These are phyloP conservation scores for Corythoichthys intestinalis DNA, from an alignment of 2,113 vertebrate species.

Conservation along the genomic window DNA sequence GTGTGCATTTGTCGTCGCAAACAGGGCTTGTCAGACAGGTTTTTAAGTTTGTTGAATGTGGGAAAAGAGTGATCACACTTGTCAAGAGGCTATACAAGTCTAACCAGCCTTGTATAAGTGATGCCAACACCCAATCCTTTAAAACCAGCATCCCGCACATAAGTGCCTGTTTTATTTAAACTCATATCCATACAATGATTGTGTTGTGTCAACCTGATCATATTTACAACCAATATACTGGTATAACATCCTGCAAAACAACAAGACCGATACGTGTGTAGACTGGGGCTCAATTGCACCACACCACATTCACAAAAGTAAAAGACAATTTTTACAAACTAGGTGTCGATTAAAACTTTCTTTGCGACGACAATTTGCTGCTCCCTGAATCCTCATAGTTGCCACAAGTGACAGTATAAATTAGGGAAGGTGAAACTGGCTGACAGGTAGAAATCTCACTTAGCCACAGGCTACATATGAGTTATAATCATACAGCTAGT, in stretches of 20 bases:
- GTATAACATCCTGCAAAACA: neutral
- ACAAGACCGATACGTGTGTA: neutral
- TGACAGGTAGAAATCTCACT: conserved; percentile 18
- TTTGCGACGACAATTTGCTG: no score
- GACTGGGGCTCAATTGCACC: neutral
- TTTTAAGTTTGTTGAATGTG: conserved; percentile 37
- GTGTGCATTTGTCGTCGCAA: conserved; percentile 16
- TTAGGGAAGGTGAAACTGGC: conserved; percentile 6
- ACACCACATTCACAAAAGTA: neutral
- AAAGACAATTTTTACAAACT: neutral
- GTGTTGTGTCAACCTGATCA: conserved; percentile 50
- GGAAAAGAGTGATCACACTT: conserved; percentile 34
- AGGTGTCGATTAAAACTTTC: neutral
- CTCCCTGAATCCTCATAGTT: conserved; percentile 2
- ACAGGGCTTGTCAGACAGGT: conserved; percentile 38
- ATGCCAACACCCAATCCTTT: neutral
- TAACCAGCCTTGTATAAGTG: conserved; percentile 28
- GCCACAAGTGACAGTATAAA: neutral
- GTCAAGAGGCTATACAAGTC: conserved; percentile 35
- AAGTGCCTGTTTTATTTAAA: conserved; percentile 25
- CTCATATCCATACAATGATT: neutral
- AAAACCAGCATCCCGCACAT: conserved; percentile 37
- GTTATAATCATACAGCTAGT: conserved; percentile 27
- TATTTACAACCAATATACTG: conserved; percentile 15
- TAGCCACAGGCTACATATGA: conserved; percentile 46